Conservation (phyloP, 2,888 invertebrate genomes). For the Phorcus lineatus region DNA sequence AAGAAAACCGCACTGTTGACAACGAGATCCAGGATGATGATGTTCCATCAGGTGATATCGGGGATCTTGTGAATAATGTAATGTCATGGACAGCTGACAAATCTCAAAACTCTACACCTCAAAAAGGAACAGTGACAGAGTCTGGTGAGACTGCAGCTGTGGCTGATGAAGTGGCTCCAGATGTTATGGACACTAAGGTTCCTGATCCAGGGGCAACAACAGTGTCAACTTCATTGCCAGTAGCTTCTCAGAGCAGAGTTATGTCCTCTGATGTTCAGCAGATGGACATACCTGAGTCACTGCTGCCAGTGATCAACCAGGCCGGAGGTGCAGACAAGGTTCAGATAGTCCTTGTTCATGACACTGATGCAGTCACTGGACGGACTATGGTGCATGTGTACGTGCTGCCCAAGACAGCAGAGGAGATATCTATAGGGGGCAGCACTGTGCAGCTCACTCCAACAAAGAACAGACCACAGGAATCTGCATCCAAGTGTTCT, state of each 20-base stretch:
- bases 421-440: neutral
- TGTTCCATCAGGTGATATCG: neutral
- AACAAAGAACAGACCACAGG: neutral
- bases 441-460: neutral
- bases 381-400: conserved; percentile 63
- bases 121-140: neutral
- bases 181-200: neutral
- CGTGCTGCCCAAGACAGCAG: conserved; percentile 36
- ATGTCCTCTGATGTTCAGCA: neutral
- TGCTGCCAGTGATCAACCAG: neutral
- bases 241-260: too few relatives aligned
- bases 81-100: neutral
- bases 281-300: neutral
- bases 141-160: neutral
- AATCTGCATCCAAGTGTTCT: neutral
- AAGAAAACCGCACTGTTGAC: neutral
- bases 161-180: neutral
- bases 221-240: neutral
- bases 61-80: neutral
- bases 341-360: conserved; percentile 52
- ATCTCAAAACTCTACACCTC: neutral
- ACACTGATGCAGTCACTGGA: conserved; percentile 41
- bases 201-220: neutral
- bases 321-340: conserved; percentile 42
- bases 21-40: neutral